Base-by-base conservation (phyloP, 2,888 invertebrate species). In the Brachyopa scutellaris region DNA sequence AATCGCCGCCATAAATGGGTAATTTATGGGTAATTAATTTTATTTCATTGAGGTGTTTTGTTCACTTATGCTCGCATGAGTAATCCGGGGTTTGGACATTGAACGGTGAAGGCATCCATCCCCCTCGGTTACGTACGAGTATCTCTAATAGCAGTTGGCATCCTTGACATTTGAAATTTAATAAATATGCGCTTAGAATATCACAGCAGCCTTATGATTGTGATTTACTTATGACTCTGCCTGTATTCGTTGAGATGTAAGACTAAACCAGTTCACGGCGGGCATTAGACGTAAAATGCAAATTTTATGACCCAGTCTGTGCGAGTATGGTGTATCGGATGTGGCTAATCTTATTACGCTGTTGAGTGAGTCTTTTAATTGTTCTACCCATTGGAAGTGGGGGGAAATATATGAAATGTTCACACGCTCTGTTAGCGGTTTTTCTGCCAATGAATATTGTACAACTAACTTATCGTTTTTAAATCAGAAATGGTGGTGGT, bases 1-100 rank as follows among this genome's bases (percentile, higher is more conserved):
- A 59, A 17, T 21, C 47, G 51, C 64, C 31, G 53, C 64, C 36
- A 53, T 76, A 66, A 70, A 76, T 74, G 73, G 53, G 11, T 80
- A 80, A 69, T 80, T 80, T 64, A 80, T 69, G 69, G 42, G 57
- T 70, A 76, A 70, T 82, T 82, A 82, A 70, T 76, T 76, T 59
- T 21, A 64, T 76, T 70, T 80, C 29, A 76, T 64, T 69, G 67
- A 74, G 23, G 53, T 67, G 66, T 49, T 62, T 69, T 36, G 67
- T 29, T 57, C 69, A 23, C 21, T 59, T 55, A 26, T 26, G 26
- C 8, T 45, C 19, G 57, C 45, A 66, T 76, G 74, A 82, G 64
- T 80, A 74, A 69, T 73, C 53, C 38, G 1, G 7, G 36, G 51
- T 23, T 70, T 42, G 62, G 15, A 47, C 73, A 59, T 59, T 73